Percentiles rank a stretch among this genome's conserved stretches.
Evolutionary conservation across 2,113 vertebrate species (phyloP).

Genomic region (Nyctibius bracteatus): DNA sequence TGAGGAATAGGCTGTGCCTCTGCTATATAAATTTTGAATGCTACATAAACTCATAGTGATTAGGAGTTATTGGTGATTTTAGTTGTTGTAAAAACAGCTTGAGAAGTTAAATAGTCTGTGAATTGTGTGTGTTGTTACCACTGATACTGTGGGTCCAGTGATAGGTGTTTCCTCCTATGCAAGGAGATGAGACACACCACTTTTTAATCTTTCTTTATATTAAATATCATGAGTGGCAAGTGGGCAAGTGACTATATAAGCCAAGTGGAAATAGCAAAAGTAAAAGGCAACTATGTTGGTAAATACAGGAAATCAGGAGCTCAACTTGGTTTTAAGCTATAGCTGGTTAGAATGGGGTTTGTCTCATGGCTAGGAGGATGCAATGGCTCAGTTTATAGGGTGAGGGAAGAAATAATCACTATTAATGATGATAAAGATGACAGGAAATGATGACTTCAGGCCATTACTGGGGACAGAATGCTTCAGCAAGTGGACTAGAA

Average conservation of each 20-base stretch:
- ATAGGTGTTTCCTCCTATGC: background rate
- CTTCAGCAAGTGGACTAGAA: background rate
- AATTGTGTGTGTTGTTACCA: background rate
- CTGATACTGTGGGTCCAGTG: background rate
- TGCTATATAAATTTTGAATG: background rate
- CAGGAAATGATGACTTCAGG: background rate
- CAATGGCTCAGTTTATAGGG: background rate
- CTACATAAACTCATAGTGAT: rapidly evolving
- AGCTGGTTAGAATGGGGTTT: background rate
- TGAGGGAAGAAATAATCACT: background rate
- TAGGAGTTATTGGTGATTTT: background rate
- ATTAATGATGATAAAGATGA: background rate
- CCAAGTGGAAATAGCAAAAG: background rate
- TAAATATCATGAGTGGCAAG: background rate
- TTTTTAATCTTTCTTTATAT: background rate
- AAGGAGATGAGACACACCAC: background rate
- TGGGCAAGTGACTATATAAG: background rate
- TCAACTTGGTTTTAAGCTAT: background rate
- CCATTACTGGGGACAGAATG: background rate
- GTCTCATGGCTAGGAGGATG: background rate
- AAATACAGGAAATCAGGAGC: background rate
- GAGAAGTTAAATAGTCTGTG: background rate
- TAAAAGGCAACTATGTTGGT: background rate
- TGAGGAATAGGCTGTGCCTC: background rate
- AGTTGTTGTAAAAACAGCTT: background rate